A percentile compares a stretch with the other conserved stretches of the same genome.
phyloP scores from a whole-genome alignment of 2,113 vertebrate species.

The Martes martes region DNA sequence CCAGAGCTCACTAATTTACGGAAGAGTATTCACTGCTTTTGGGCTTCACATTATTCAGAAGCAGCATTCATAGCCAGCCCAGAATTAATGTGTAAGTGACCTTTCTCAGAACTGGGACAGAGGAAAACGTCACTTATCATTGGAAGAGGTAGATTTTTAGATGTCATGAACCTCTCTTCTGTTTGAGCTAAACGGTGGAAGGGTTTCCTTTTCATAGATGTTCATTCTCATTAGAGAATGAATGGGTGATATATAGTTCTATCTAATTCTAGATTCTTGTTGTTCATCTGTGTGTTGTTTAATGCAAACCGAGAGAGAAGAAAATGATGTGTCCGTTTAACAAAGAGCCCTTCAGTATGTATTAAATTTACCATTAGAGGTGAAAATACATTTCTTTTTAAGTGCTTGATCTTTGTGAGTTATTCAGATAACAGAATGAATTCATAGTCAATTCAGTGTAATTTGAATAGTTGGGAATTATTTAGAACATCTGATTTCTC shows the following conservation, averaged over 20 bases:
- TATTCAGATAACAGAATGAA: slow-evolving; percentile 33
- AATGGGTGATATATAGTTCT: background rate
- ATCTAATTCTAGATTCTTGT: background rate
- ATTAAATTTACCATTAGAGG: background rate
- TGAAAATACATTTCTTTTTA: background rate
- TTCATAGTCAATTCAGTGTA: background rate
- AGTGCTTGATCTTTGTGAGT: background rate
- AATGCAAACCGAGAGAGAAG: background rate
- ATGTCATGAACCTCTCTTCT: background rate
- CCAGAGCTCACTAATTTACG: background rate
- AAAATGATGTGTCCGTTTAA: background rate
- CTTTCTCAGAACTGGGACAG: slow-evolving; percentile 10
- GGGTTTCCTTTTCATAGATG: background rate
- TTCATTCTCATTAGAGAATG: background rate
- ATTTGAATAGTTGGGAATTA: slow-evolving; percentile 23
- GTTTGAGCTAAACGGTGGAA: background rate
- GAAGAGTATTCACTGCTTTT: background rate
- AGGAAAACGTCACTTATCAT: background rate
- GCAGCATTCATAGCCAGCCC: background rate
- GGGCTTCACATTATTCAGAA: background rate
- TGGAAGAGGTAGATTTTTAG: background rate
- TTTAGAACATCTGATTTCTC: background rate
- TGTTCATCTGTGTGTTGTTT: background rate
- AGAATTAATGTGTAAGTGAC: slow-evolving; percentile 8
- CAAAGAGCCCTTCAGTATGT: background rate